Evolutionary conservation across 2,797 vertebrate genomes (phyloP).

Genomic region (Characodon lateralis): DNA sequence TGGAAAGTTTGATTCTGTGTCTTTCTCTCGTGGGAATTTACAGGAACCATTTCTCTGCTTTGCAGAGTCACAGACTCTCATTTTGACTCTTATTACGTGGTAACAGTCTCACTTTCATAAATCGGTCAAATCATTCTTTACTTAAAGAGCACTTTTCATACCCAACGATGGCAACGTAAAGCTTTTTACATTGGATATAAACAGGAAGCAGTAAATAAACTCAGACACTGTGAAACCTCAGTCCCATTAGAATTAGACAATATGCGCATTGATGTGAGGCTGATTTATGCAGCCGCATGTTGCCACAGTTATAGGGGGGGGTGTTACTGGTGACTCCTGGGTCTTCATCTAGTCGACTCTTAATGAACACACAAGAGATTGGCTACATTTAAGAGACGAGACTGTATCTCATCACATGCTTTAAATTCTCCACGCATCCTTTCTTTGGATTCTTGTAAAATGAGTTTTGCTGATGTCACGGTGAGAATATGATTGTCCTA

Average conservation of each 20-base stretch:
- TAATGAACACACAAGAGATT: constrained; percentile 62
- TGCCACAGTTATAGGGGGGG: constrained; percentile 28
- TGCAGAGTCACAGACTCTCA: background rate
- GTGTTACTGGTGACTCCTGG: constrained; percentile 15
- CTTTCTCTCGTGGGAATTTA: background rate
- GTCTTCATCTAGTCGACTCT: constrained; percentile 29
- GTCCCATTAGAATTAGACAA: background rate
- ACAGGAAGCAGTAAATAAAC: background rate
- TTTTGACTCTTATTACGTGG: background rate
- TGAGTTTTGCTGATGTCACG: background rate
- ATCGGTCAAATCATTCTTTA: background rate
- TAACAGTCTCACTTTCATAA: background rate
- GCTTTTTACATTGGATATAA: background rate
- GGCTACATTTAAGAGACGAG: background rate
- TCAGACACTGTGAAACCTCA: background rate
- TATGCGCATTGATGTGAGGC: background rate
- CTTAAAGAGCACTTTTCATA: no score
- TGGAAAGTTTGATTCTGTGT: no score
- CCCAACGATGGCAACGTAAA: no score
- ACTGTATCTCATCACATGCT: background rate
- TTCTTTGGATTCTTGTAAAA: background rate
- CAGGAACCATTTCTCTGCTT: background rate
- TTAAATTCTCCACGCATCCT: background rate
- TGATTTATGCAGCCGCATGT: constrained; percentile 21
- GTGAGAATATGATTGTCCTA: background rate